Base-by-base conservation (phyloP, 1,140 invertebrate genomes). In the Nilaparvata lugens region DNA sequence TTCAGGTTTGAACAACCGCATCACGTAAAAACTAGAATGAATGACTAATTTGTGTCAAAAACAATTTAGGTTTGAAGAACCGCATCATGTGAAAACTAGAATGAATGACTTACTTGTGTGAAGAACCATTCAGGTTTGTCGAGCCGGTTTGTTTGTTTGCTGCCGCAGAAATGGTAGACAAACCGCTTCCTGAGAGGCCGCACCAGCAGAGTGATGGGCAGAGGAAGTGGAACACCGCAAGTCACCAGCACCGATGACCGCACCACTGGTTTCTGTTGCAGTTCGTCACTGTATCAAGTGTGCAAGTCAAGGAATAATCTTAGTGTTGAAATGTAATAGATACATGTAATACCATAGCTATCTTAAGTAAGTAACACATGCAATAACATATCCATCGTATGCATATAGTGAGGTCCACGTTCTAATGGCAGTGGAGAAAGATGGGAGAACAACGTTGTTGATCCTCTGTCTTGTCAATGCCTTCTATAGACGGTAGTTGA, bases 1-100 rank as follows among this genome's bases (percentile, higher is more conserved):
- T n/a, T n/a, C n/a, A n/a, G n/a, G n/a, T n/a, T n/a, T n/a, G n/a
- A n/a, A n/a, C n/a, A n/a, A n/a, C n/a, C n/a, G n/a, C n/a, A n/a
- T n/a, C n/a, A n/a, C n/a, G n/a, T n/a, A n/a, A n/a, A n/a, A n/a
- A n/a, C n/a, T n/a, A n/a, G n/a, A n/a, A 56, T 21, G 16, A 48
- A 58, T 5, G n/a, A 53, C n/a, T n/a, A 23, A 67, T 62, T 62
- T 67, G 67, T n/a, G 69, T 70, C 23, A 72, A 59, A 69, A 79
- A 95, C 94, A 93, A 97, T 76, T 97, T 93, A 0, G 94, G 94
- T 73, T 95, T 85, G 66, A 94, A 91, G 40, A 86, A 72, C 48
- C 88, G 82, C 6, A 45, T 51, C 51, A 18, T 18, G 38, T n/a
- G n/a, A 23, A n/a, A 24, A 25, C 14, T 51, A 55, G 35, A 45